Evolutionary conservation across 2,888 invertebrate genomes (phyloP), one percentile per base, ranked within the genome.

Genomic region (Dastarcus helophoroides): DNA sequence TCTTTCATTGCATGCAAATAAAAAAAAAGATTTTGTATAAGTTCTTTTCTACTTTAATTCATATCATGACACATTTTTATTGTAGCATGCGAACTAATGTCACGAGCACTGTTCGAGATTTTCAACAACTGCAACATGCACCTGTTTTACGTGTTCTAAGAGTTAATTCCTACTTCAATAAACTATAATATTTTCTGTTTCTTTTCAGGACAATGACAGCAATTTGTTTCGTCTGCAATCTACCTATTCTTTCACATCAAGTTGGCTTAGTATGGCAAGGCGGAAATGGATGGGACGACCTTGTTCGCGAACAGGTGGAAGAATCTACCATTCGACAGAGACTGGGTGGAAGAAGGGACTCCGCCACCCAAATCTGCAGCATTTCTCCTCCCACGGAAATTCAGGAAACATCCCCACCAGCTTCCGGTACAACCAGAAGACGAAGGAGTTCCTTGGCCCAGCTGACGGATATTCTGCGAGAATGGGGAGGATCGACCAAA

Each of bases 191-290:
- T 6, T 23, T 7, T 23, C 6, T 19, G 10, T 6, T 50, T 43
- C 36, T 35, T 51, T 59, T 49, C 77, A 88, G 88, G 79, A 86
- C 82, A 60, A 86, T 88, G 86, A 83, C 86, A 57, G 82, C 88
- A 62, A 80, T 88, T 69, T 91, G 91, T 69, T 91, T 91, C 71
- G 89, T 91, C 52, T 91, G 91, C 81, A 90, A 91, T 67, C 73
- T 90, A 57, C 90, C 91, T 51, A 90, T 91, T 60, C 73, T 90
- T 62, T 88, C 85, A 44, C 89, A 91, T 66, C 91, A 91, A 74
- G 88, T 89, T 54, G 89, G 88, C 27, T 67, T 90, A 63, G 82
- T 88, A 59, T 90, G 90, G 89, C 85, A 86, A 54, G 89, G 89
- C 29, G 88, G 86, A 58, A 90, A 89, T 63, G 89, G 89, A 49